Evolutionary conservation across 2,888 invertebrate species (phyloP).

Genomic region (Tenthredo distinguenda): DNA sequence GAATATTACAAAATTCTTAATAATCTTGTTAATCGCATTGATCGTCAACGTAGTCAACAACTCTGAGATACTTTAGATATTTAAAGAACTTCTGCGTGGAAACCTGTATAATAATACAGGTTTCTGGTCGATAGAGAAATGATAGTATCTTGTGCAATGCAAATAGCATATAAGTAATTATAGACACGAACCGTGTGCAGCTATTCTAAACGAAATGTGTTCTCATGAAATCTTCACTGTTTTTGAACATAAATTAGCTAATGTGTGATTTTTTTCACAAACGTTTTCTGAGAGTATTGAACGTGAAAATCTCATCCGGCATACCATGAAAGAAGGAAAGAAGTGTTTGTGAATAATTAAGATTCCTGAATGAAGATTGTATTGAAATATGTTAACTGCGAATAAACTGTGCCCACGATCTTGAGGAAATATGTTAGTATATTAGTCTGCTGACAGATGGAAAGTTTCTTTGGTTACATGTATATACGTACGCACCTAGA

Average conservation of each 20-base stretch:
- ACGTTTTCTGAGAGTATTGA: neutral
- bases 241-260: neutral
- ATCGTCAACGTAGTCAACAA: neutral
- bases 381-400: neutral
- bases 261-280: neutral
- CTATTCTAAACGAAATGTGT: too few species aligned
- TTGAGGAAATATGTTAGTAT: constrained; percentile 13
- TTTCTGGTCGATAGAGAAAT: too few species aligned
- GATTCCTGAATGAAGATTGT: neutral
- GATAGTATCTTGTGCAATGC: too few species aligned
- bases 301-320: neutral
- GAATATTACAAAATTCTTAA: neutral
- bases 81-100: too few species aligned
- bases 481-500: constrained; percentile 23
- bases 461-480: neutral
- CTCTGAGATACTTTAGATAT: neutral
- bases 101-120: too few species aligned
- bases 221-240: neutral
- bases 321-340: neutral
- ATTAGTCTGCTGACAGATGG: constrained; percentile 26
- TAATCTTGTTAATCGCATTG: neutral
- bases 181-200: too few species aligned
- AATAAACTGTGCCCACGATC: neutral
- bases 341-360: neutral
- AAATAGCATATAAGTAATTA: too few species aligned